These are phyloP conservation scores for Panorpa germanica DNA, from an alignment of 2,888 invertebrate species.

Conservation along the genomic window DNA sequence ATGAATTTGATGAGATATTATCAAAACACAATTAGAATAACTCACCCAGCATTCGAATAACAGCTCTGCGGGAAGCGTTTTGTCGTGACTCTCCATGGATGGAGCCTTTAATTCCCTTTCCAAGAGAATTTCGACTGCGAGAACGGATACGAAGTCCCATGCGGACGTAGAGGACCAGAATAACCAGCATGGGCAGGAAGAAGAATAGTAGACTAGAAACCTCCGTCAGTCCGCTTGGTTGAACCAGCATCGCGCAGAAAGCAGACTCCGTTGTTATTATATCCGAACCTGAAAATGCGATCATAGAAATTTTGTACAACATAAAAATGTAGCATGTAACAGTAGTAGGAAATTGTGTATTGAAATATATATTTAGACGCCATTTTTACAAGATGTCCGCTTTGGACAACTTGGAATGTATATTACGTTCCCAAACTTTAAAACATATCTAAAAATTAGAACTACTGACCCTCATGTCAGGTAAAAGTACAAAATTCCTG, in stretches of 20 bases:
- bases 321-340: slow-evolving; percentile 6
- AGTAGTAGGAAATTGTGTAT: too few species aligned
- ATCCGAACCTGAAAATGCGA: slow-evolving; percentile 24
- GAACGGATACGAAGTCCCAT: slow-evolving; percentile 54
- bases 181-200: slow-evolving; percentile 49
- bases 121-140: slow-evolving; percentile 26
- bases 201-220: slow-evolving; percentile 70
- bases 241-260: slow-evolving; percentile 54
- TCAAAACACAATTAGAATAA: too few species aligned
- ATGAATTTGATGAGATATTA: too few species aligned
- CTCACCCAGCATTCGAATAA: slow-evolving; percentile 67
- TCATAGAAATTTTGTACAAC: slow-evolving; percentile 2
- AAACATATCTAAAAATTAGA: too few species aligned
- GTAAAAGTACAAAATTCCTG: too few species aligned
- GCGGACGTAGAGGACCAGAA: slow-evolving; percentile 57
- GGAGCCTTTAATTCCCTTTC: slow-evolving; percentile 33
- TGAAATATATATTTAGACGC: too few species aligned
- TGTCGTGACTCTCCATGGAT: slow-evolving; percentile 49
- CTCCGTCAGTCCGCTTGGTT: slow-evolving; percentile 46
- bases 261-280: slow-evolving; percentile 49
- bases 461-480: too few species aligned
- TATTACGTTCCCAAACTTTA: too few species aligned
- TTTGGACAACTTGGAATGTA: neutral
- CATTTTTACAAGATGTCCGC: slow-evolving; percentile 1
- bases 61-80: slow-evolving; percentile 50